Percentiles rank a stretch among this genome's conserved stretches.
These are phyloP conservation scores for Arion vulgaris DNA, from an alignment of 1,140 invertebrate species.

Conservation along the genomic window DNA sequence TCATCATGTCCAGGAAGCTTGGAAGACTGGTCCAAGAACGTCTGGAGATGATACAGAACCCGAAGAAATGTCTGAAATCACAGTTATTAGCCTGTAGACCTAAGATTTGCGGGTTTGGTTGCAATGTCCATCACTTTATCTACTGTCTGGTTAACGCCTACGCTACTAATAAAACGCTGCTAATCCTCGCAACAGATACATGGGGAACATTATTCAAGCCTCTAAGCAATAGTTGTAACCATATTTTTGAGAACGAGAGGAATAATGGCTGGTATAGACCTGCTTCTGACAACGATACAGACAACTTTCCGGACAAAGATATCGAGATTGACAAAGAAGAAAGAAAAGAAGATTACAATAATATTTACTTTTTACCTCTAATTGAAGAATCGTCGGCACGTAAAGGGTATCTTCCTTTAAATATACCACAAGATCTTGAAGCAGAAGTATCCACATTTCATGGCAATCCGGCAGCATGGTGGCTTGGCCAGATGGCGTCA, in stretches of 20 bases:
- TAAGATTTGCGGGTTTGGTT: constrained; percentile 97
- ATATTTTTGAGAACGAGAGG: no score
- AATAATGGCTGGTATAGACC: no score
- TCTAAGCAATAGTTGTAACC: neutral
- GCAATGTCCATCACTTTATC: constrained; percentile 95
- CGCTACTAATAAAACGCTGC: constrained; percentile 92
- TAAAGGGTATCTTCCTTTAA: constrained; percentile 89
- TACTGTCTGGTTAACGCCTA: constrained; percentile 98
- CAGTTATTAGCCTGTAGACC: constrained; percentile 95
- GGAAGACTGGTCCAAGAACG: constrained; percentile 88
- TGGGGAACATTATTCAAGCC: neutral
- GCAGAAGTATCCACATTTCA: constrained; percentile 85
- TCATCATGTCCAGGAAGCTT: constrained; percentile 83
- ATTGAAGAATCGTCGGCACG: constrained; percentile 94
- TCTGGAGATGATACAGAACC: constrained; percentile 83
- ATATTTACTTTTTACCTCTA: constrained; percentile 87
- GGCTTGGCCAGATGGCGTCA: constrained; percentile 95
- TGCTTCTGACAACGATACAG: no score
- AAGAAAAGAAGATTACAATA: no score
- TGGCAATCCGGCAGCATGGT: constrained; percentile 96
- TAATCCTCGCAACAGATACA: constrained; percentile 75
- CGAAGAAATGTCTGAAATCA: constrained; percentile 86
- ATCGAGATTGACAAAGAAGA: no score
- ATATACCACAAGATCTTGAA: constrained; percentile 92
- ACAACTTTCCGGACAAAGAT: no score